phyloP scores from a whole-genome alignment of 1,140 invertebrate genomes.

The Bombus breviceps region DNA sequence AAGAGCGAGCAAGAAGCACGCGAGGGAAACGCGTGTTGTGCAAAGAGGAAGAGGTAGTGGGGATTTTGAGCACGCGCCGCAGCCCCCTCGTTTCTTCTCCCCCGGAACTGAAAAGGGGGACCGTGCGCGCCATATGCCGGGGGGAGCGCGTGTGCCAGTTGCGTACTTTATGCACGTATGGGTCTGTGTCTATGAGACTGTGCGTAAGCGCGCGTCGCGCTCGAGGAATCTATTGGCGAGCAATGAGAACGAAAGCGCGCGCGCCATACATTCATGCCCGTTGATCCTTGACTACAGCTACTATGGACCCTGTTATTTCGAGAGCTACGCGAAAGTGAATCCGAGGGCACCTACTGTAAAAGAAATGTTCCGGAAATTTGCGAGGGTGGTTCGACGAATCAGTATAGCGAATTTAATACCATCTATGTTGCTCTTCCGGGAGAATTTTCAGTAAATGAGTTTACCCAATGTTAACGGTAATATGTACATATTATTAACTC shows the following conservation, averaged over 20 bases:
- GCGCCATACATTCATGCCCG: slow-evolving; percentile 17
- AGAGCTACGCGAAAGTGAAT: neutral
- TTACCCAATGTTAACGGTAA: neutral
- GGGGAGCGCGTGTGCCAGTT: slow-evolving; percentile 70
- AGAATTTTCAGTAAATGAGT: neutral
- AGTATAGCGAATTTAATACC: neutral
- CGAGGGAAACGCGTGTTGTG: slow-evolving; percentile 47
- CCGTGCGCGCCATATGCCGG: slow-evolving; percentile 75
- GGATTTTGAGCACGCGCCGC: slow-evolving; percentile 81
- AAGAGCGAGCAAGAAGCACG: slow-evolving; percentile 38
- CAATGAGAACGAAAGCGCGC: slow-evolving; percentile 26
- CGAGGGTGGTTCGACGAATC: neutral
- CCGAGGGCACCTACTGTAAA: neutral
- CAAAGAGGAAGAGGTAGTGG: slow-evolving; percentile 67
- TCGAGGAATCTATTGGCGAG: slow-evolving; percentile 17
- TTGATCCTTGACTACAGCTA: slow-evolving; percentile 37
- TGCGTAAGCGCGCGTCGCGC: neutral
- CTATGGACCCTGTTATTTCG: slow-evolving; percentile 23
- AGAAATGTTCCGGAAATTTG: slow-evolving; percentile 20
- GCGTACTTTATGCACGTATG: slow-evolving; percentile 54
- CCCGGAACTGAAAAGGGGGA: slow-evolving; percentile 73
- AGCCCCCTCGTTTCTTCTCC: slow-evolving; percentile 74
- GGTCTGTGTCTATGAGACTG: neutral
- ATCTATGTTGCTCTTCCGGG: neutral
- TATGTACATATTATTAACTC: neutral